Evolutionary conservation across 2,888 invertebrate genomes (phyloP), one percentile per base, ranked within the genome.

Genomic region (Choristoneura rosaceana): DNA sequence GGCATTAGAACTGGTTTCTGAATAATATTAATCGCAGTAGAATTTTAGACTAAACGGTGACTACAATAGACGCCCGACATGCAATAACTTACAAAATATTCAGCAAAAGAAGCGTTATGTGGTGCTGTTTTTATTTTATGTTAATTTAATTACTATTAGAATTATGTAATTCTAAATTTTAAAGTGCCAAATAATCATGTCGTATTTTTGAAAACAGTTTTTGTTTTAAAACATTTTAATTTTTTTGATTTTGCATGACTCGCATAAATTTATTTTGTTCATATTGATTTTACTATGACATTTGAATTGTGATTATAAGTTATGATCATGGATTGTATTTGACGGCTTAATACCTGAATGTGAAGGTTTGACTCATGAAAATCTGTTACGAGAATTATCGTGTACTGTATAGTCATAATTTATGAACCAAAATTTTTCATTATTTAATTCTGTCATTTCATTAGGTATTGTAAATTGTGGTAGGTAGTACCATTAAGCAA

Each of bases 121-220:
- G 71, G 61, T 55, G 62, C 55, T 62, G 25, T 71, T 43, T 43
- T 43, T 43, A 43, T 17, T 66, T 71, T 66, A 34, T 45, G 41
- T 50, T 52, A 58, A 38, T 34, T 69, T 61, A 17, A 25, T 50
- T 34, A 17, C 43, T 47, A 47, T 38, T 59, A 59, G 55, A 15
- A 62, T 67, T 50, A 55, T 34, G n/a, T 61, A 52, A 55, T 45
- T 47, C 68, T 68, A 68, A 73, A 73, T 73, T 73, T 50, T 71
- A 71, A 60, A 71, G 71, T 73, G 71, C 71, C 71, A 73, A 73
- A 73, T 68, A 41, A 73, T 73, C 71, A 73, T 68, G 68, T 67
- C 55, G 52, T 47, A n/a, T 68, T 71, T 47, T 67, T 45, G 7
- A 71, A 67, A 67, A 68, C 17, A 62, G 15, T 45, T 67, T 62